Evolutionary conservation across 2,797 vertebrate species (phyloP).

Genomic region (Gymnodraco acuticeps): DNA sequence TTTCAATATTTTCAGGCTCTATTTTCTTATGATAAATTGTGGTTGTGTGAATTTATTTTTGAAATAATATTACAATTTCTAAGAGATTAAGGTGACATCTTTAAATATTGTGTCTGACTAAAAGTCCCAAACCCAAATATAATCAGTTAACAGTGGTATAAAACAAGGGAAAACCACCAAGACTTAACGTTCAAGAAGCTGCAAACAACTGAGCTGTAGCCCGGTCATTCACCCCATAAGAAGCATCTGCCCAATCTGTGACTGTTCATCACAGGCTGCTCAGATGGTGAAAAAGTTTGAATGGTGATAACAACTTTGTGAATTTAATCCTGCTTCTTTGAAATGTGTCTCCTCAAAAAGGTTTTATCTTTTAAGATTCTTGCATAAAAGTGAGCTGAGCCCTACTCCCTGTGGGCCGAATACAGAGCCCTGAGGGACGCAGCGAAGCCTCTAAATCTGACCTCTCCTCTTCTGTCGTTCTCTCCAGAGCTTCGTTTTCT

Average conservation of each 20-base stretch:
- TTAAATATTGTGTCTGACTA: not conserved
- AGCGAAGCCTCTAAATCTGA: slow-evolving; percentile 44
- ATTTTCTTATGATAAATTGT: not conserved
- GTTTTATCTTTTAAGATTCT: slow-evolving; percentile 48
- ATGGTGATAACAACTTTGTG: slow-evolving; percentile 21
- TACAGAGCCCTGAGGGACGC: slow-evolving; percentile 44
- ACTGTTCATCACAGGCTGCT: slow-evolving; percentile 11
- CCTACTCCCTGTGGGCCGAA: slow-evolving; percentile 39
- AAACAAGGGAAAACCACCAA: not conserved
- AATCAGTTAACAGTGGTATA: not conserved
- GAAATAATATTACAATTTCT: not conserved
- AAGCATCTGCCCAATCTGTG: not conserved
- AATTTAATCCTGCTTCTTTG: slow-evolving; percentile 11
- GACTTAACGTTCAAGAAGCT: not conserved
- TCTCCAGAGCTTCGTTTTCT: slow-evolving; percentile 40
- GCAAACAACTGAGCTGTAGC: not conserved
- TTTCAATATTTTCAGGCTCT: not conserved
- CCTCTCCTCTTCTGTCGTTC: slow-evolving; percentile 34
- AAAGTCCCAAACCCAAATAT: not conserved
- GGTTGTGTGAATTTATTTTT: not conserved
- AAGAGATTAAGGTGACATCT: not conserved
- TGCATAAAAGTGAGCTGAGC: slow-evolving; percentile 33
- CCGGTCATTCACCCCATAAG: no score
- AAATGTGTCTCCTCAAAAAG: slow-evolving; percentile 22
- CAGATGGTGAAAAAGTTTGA: slow-evolving; percentile 13